Conservation (phyloP, 2,797 vertebrate species). For the Sternarchorhynchus goeldii region DNA sequence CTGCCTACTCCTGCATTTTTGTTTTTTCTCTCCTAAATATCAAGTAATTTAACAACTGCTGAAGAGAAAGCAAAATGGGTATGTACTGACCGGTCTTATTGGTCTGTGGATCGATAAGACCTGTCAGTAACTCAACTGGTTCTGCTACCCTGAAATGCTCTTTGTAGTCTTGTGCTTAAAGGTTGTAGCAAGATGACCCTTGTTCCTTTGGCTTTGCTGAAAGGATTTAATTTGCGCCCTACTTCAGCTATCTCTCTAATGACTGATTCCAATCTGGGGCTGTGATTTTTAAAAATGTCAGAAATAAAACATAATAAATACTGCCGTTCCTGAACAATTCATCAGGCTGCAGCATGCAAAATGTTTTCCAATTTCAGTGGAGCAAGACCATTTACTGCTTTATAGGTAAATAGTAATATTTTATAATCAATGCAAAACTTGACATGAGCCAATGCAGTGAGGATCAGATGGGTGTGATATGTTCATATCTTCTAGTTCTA, state of each 20-base stretch:
- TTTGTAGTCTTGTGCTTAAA: constrained; percentile 15
- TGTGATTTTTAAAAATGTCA: constrained; percentile 20
- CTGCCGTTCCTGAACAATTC: constrained; percentile 11
- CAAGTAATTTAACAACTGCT: constrained; percentile 5
- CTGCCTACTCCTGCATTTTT: background rate
- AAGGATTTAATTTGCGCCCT: constrained; percentile 18
- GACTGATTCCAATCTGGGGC: constrained; percentile 8
- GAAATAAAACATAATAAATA: constrained; percentile 19
- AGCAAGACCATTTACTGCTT: constrained; percentile 7
- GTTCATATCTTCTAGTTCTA: no score
- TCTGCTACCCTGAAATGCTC: background rate
- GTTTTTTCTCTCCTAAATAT: constrained; percentile 9
- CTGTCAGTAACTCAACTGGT: background rate
- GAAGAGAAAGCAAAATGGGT: constrained; percentile 9
- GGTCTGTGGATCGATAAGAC: background rate
- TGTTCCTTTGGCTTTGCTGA: constrained; percentile 18
- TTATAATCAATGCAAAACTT: no score
- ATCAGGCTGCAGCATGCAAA: constrained; percentile 27
- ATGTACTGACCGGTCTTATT: background rate
- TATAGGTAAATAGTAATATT: no score
- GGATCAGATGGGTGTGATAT: no score
- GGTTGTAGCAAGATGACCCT: background rate
- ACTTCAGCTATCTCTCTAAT: constrained; percentile 21
- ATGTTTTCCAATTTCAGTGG: background rate
- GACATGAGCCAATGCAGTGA: no score